Evolutionary conservation across 2,888 invertebrate species (phyloP), one percentile per base, ranked within the genome.

Genomic region (Hydrotaea diabolus): DNA sequence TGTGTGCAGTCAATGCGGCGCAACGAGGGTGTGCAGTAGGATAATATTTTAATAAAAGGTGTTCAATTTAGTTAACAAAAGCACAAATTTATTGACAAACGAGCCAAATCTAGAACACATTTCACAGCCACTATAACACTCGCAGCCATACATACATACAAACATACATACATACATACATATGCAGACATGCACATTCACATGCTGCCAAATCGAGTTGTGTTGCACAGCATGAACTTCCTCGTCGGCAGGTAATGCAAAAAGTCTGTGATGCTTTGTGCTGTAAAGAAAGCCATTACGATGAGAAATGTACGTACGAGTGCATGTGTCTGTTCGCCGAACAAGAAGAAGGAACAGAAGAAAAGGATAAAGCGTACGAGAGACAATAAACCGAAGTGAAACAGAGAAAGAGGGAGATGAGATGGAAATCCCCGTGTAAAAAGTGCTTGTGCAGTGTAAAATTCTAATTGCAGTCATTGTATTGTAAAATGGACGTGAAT

Each of bases 381-480:
- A 19, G 21, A 55, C 55, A 59, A 39, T 8, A 39, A 39, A 49
- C n/a, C 2, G 49, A 49, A 49, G 39, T 39, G 39, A 46, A 36
- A 8, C 23, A 23, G 39, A 46, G 69, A 46, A 23, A 31, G 31
- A 31, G 31, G n/a, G 62, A 66, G 26, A n/a, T 43, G 36, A 43
- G 21, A 69, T 46, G 69, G 46, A 69, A 69, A 46, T 26, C 17
- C 11, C 17, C 46, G n/a, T 57, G 19, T 57, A 59, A 46, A 59
- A 46, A 69, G 21, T 23, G 21, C 43, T 46, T 46, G 53, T 39
- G 76, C 21, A 59, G 74, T 39, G 77, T n/a, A 69, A 46, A 49
- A 69, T 74, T 77, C 57, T 82, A 77, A 82, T 77, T 77, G 82
- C 74, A 82, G 59, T 43, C 82, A 82, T 77, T 74, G 82, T 82